A percentile compares a stretch with the other conserved stretches of the same genome.
phyloP scores from a whole-genome alignment of 2,888 invertebrate genomes.

The Andricus quercusramuli region DNA sequence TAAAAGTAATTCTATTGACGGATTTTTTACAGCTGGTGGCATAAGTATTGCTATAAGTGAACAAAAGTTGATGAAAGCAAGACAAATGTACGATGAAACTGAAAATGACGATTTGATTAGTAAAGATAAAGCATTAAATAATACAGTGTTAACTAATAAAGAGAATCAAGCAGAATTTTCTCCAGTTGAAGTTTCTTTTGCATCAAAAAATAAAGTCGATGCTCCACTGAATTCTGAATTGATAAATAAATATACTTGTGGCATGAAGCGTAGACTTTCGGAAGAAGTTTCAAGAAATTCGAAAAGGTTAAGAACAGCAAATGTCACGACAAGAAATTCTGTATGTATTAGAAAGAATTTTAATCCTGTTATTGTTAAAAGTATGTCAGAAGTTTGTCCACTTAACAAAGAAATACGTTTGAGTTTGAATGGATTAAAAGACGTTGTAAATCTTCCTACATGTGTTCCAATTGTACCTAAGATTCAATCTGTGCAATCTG shows the following conservation, averaged over 20 bases:
- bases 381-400: not conserved
- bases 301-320: not conserved
- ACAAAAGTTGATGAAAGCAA: conserved; percentile 48
- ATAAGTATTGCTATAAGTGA: conserved; percentile 54
- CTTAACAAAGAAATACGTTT: not conserved
- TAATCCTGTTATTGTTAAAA: conserved; percentile 1
- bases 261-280: not conserved
- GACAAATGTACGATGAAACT: conserved; percentile 47
- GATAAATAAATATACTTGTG: not conserved
- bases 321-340: not conserved
- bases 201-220: not conserved
- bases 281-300: not conserved
- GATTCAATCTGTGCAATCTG: not conserved
- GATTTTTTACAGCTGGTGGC: conserved; percentile 60
- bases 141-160: not conserved
- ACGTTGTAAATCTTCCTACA: not conserved
- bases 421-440: not conserved
- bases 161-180: not conserved
- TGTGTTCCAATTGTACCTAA: not conserved
- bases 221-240: not conserved
- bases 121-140: conserved; percentile 27
- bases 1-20: conserved; percentile 9
- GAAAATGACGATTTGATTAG: not conserved
- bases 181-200: not conserved
- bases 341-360: not conserved